phyloP scores from a whole-genome alignment of 1,140 invertebrate species.

The Harpegnathos saltator region DNA sequence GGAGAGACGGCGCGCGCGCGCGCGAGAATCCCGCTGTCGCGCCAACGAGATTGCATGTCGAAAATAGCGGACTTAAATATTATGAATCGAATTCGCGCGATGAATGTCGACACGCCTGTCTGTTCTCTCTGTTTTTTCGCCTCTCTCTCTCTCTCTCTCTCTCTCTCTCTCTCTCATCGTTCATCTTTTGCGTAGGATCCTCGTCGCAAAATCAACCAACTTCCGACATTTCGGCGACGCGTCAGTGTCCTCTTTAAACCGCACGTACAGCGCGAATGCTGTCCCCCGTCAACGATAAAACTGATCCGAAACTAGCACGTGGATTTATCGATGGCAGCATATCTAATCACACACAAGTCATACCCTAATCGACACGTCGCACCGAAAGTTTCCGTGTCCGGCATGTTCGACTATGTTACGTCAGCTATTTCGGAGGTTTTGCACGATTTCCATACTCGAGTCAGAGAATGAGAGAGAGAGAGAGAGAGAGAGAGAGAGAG shows the following conservation, averaged over 20 bases:
- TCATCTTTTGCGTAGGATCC: too few relatives aligned
- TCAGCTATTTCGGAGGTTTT: slow-evolving; percentile 3
- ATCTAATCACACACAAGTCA: slow-evolving; percentile 6
- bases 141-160: too few relatives aligned
- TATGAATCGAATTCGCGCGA: neutral
- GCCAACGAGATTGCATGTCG: neutral
- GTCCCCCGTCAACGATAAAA: too few relatives aligned
- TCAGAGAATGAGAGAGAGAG: too few relatives aligned
- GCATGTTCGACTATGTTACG: neutral
- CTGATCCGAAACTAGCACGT: too few relatives aligned
- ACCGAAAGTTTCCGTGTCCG: slow-evolving; percentile 12
- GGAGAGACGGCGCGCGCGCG: neutral
- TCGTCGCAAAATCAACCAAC: too few relatives aligned
- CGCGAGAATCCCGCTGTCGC: slow-evolving; percentile 23
- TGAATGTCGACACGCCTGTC: neutral
- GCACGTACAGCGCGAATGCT: too few relatives aligned
- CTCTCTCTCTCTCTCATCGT: too few relatives aligned
- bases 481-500: too few relatives aligned
- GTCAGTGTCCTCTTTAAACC: too few relatives aligned
- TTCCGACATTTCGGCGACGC: too few relatives aligned
- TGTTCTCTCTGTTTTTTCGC: too few relatives aligned
- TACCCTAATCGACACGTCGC: neutral
- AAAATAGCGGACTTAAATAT: slow-evolving; percentile 9
- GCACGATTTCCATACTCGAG: neutral
- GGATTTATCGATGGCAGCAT: neutral